Evolutionary conservation across 1,140 invertebrate genomes (phyloP), one percentile per base, ranked within the genome.

Genomic region (Aricia agestis): DNA sequence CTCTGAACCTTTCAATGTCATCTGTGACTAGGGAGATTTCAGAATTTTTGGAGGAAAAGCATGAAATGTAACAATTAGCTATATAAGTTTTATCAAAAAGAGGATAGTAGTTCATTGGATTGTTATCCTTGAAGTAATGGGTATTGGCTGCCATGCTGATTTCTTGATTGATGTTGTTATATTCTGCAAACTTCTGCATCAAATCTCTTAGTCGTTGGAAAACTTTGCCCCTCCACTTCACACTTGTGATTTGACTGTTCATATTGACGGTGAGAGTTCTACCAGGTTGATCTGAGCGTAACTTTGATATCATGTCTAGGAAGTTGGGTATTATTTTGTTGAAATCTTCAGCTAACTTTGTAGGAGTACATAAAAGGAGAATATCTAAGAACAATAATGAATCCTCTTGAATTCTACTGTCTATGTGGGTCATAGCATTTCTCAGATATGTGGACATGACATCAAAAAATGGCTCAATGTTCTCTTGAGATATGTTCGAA

Each of bases 401-500:
- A 85, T 97, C 97, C 83, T 96, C 95, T 82, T 97, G 95, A 67
- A 98, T 95, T 65, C 93, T 92, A 13, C 93, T 93, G 83, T 96
- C 93, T 70, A 98, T 96, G 77, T 97, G 96, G 10, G 96, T 97
- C 96, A 98, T 97, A 1, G 96, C 95, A 92, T 97, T 98, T 41
- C 94, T 93, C 41, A 98, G 84, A 81, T 97, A 97, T 11, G 95
- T 95, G 57, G 94, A 94, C 59, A 98, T 86, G 10, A 96, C 93
- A 74, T 95, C 93, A 80, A 95, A 95, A 81, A 97, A 96, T 15
- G 96, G 96, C 19, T 90, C 85, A 19, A 93, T 80, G 32, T 92
- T 92, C 36, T 91, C 84, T 0, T 77, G 41, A 57, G 83, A 77
- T 70, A 94, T 91, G 79, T 93, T 89, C 15, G 93, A 88, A 11